Conservation (phyloP, 2,113 vertebrate species). For the Alces alces region DNA sequence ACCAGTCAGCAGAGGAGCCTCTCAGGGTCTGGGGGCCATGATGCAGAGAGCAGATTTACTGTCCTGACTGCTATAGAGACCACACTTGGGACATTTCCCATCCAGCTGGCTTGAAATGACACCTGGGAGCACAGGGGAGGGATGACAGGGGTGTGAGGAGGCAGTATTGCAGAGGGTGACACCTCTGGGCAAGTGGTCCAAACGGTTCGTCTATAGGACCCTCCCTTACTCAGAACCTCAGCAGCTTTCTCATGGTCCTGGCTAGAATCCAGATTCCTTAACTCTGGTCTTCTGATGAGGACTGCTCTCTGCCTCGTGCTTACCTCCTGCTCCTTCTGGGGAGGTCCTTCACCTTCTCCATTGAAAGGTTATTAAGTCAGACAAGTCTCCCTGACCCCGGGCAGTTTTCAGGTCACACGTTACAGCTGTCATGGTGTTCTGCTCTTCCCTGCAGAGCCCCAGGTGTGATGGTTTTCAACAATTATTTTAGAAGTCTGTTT, state of each 20-base stretch:
- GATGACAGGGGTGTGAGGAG: neutral
- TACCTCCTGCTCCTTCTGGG: rapidly evolving
- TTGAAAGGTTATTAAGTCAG: too few relatives aligned
- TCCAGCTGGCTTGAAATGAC: neutral
- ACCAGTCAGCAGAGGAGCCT: neutral
- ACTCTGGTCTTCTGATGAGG: too few relatives aligned
- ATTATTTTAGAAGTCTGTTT: neutral
- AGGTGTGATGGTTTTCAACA: rapidly evolving
- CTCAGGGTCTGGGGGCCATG: neutral
- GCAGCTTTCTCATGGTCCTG: rapidly evolving
- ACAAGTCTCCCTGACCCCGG: neutral
- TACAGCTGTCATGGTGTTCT: neutral
- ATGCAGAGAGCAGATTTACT: neutral
- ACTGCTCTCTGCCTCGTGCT: rapidly evolving
- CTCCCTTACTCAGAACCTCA: neutral
- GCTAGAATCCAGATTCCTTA: neutral
- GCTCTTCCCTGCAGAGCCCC: neutral
- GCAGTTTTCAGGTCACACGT: rapidly evolving
- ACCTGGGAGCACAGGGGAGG: neutral
- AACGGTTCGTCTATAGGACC: rapidly evolving
- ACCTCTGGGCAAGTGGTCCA: neutral
- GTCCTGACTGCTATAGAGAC: neutral
- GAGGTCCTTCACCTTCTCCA: too few relatives aligned
- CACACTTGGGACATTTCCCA: rapidly evolving
- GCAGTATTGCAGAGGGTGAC: neutral